Evolutionary conservation across 2,113 vertebrate genomes (phyloP).

Genomic region (Nematolebias whitei): DNA sequence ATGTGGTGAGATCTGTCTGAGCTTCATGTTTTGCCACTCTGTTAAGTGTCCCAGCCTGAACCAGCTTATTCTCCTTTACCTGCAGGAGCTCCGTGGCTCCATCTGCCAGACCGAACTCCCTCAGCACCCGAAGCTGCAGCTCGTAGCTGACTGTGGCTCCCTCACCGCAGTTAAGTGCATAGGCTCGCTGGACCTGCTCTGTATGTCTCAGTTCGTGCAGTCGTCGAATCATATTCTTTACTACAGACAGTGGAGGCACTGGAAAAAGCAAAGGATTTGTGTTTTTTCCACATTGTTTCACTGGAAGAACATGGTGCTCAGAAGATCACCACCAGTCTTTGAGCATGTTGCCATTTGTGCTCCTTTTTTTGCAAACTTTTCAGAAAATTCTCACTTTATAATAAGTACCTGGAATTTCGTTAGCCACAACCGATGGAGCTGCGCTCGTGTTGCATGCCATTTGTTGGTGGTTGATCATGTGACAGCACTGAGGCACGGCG

Average conservation of each 20-base stretch:
- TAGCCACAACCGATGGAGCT: slow-evolving; percentile 95
- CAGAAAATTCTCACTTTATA: background rate
- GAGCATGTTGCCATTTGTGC: slow-evolving; percentile 4
- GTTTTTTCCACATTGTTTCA: no score
- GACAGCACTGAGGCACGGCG: slow-evolving; percentile 95
- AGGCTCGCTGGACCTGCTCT: slow-evolving; percentile 94
- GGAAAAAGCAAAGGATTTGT: slow-evolving; percentile 15
- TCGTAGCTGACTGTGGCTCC: slow-evolving; percentile 96
- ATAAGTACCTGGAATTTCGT: slow-evolving; percentile 93
- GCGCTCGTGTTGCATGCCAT: slow-evolving; percentile 84
- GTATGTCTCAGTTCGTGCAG: slow-evolving; percentile 94
- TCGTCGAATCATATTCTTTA: slow-evolving; percentile 93
- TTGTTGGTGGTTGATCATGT: slow-evolving; percentile 95
- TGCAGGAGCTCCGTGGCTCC: slow-evolving; percentile 94
- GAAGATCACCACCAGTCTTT: background rate
- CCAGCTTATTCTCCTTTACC: slow-evolving; percentile 72
- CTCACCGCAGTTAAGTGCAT: slow-evolving; percentile 94
- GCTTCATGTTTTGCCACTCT: background rate
- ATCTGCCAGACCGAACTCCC: slow-evolving; percentile 93
- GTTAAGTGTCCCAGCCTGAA: background rate
- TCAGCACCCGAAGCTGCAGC: slow-evolving; percentile 94
- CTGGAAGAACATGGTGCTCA: no score
- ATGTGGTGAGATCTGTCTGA: background rate
- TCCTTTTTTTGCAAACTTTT: background rate
- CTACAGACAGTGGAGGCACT: slow-evolving; percentile 89